A percentile compares a stretch with the other conserved stretches of the same genome.
Evolutionary conservation across 35 echinoderm and acorn worm species (phyloP).

Genomic region (Eucidaris tribuloides): DNA sequence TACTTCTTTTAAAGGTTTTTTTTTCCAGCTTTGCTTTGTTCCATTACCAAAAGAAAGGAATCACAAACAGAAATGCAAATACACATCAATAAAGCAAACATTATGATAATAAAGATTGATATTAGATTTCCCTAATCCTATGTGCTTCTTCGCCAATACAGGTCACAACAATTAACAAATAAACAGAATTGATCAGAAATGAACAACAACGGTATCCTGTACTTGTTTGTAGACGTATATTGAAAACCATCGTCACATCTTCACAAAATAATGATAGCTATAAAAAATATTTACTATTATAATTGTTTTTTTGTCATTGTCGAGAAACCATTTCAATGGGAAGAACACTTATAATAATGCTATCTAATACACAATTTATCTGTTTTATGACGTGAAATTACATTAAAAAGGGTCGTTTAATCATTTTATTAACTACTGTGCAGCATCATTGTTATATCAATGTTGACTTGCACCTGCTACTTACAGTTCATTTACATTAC

Average conservation of each 20-base stretch:
- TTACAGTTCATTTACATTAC: too few species aligned
- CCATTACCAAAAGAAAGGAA: too few species aligned
- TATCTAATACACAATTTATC: not conserved
- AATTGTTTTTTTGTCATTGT: not conserved
- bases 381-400: not conserved
- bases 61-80: not conserved
- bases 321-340: not conserved
- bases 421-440: too few species aligned
- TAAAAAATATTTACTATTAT: not conserved
- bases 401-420: not conserved
- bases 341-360: not conserved
- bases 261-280: not conserved
- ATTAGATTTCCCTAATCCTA: too few species aligned
- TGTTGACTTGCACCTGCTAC: too few species aligned
- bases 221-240: not conserved
- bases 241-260: not conserved
- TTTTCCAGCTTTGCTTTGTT: too few species aligned
- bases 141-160: not conserved
- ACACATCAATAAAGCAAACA: not conserved
- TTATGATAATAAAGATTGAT: not conserved
- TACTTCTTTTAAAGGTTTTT: too few species aligned
- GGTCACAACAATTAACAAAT: not conserved
- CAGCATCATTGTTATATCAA: not conserved
- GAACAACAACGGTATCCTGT: not conserved
- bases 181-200: not conserved